phyloP scores from a whole-genome alignment of 2,113 vertebrate species.

The Sinocyclocheilus grahami region DNA sequence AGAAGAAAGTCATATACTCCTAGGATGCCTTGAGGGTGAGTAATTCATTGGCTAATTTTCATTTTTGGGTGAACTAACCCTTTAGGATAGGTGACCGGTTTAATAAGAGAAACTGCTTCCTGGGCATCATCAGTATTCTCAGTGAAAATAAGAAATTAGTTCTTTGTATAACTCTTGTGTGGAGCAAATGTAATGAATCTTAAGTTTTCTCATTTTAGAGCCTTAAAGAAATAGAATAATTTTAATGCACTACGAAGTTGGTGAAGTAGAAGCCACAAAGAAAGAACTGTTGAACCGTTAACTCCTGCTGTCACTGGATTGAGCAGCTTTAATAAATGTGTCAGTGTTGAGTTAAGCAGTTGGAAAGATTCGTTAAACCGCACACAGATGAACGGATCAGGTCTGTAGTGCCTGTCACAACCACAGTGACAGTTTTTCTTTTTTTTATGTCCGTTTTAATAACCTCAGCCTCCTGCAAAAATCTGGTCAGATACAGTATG shows the following conservation, averaged over 20 bases:
- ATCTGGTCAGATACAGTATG: conserved; percentile 31
- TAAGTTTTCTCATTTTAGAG: no score
- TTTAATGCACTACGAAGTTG: background rate
- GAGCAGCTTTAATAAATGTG: conserved; percentile 34
- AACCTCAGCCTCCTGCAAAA: conserved; percentile 70
- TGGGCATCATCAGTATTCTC: background rate
- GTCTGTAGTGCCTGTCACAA: conserved; percentile 64
- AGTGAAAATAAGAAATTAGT: background rate
- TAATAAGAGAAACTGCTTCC: background rate
- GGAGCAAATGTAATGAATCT: background rate
- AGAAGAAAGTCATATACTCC: no score
- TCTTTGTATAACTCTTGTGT: background rate
- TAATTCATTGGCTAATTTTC: no score
- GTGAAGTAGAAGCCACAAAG: conserved; percentile 28
- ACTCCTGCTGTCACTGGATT: conserved; percentile 28
- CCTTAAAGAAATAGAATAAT: background rate
- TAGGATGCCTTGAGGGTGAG: no score
- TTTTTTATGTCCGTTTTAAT: conserved; percentile 68
- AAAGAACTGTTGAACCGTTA: conserved; percentile 24
- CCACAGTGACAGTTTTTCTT: conserved; percentile 67
- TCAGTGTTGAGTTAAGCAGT: conserved; percentile 22
- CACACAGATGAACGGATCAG: conserved; percentile 54
- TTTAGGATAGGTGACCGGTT: background rate
- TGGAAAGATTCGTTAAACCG: conserved; percentile 33
- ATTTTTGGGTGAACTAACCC: no score